Conservation (phyloP, 2,888 invertebrate genomes). For the Diaperis boleti region DNA sequence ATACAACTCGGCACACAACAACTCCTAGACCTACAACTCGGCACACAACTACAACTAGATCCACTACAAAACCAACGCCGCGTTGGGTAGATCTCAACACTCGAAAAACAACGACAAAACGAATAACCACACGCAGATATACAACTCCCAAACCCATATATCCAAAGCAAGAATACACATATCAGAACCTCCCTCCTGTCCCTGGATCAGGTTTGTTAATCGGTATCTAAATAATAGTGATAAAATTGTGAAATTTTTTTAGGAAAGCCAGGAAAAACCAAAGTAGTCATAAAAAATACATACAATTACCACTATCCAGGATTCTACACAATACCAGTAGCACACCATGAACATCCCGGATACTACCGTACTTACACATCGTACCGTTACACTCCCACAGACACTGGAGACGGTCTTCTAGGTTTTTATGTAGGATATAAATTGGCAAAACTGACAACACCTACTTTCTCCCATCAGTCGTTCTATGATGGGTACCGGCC, state of each 20-base stretch:
- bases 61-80: background rate
- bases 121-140: background rate
- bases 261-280: constrained; percentile 29
- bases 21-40: background rate
- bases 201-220: constrained; percentile 3
- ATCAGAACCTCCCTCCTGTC: constrained; percentile 5
- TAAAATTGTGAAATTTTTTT: background rate
- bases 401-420: constrained; percentile 56
- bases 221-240: background rate
- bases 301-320: constrained; percentile 53
- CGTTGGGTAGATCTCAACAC: background rate
- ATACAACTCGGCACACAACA: background rate
- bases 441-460: constrained; percentile 55
- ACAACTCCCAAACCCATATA: background rate
- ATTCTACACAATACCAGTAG: constrained; percentile 38
- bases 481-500: constrained; percentile 53
- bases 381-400: constrained; percentile 52
- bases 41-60: background rate
- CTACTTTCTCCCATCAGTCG: constrained; percentile 52
- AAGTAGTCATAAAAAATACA: constrained; percentile 50
- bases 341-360: constrained; percentile 20
- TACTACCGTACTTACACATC: constrained; percentile 38
- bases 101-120: background rate
- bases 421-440: constrained; percentile 59
- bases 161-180: background rate